Conservation (phyloP, 2,797 vertebrate genomes). For the Cossypha heuglini region DNA sequence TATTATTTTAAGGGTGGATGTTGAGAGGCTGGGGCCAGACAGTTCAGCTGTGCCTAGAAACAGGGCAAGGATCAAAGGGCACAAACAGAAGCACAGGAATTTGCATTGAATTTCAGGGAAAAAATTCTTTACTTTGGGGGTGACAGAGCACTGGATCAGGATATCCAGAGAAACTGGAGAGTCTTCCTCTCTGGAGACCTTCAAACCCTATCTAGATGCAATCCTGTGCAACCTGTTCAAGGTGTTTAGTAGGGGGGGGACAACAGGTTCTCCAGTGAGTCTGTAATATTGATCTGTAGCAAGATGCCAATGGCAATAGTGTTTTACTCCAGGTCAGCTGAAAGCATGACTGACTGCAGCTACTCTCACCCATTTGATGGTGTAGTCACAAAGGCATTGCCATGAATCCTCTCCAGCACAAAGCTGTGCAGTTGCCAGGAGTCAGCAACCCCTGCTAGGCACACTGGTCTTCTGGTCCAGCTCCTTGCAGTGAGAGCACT, state of each 20-base stretch:
- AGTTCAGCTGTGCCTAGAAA: neutral
- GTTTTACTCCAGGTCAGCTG: neutral
- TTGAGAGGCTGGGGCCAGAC: neutral
- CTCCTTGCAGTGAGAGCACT: neutral
- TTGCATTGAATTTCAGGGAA: neutral
- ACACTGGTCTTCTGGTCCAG: neutral
- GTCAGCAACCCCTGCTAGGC: neutral
- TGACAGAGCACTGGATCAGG: neutral
- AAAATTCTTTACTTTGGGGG: neutral
- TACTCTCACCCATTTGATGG: neutral
- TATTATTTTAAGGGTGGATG: neutral
- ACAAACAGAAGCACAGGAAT: neutral
- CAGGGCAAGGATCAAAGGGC: neutral
- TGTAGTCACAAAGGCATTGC: neutral
- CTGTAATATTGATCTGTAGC: neutral
- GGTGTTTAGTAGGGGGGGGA: fast-evolving
- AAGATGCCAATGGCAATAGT: neutral
- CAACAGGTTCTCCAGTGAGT: neutral
- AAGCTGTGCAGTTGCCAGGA: neutral
- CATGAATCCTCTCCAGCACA: neutral
- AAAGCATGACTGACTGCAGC: neutral
- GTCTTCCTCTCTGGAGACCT: neutral
- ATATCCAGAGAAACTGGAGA: neutral
- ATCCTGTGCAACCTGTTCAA: neutral
- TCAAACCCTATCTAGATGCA: neutral